Evolutionary conservation across 2,113 vertebrate species (phyloP).

Genomic region (Hiodon alosoides): DNA sequence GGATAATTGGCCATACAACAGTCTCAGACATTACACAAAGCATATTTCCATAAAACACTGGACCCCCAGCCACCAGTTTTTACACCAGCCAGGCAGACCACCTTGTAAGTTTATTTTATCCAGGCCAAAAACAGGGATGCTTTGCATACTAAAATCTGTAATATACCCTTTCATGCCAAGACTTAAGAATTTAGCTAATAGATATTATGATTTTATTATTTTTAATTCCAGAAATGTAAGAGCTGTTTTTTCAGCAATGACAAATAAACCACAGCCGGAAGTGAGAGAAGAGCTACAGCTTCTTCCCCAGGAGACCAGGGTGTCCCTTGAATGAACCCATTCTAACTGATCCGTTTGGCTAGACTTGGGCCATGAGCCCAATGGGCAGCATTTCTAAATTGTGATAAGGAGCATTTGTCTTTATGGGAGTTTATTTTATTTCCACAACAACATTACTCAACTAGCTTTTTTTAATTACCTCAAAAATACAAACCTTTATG

Average conservation of each 20-base stretch:
- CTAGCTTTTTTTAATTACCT: too few species aligned
- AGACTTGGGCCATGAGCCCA: neutral
- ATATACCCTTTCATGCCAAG: conserved; percentile 51
- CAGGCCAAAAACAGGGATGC: conserved; percentile 27
- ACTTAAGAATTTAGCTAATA: conserved; percentile 60
- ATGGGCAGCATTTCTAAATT: neutral
- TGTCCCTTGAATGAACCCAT: neutral
- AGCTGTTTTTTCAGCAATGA: conserved; percentile 38
- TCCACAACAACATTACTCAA: too few species aligned
- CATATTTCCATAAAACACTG: conserved; percentile 2
- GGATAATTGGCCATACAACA: conserved; percentile 19
- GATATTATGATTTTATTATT: conserved; percentile 54
- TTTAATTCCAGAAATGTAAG: conserved; percentile 24
- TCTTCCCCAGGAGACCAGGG: neutral
- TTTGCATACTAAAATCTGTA: conserved; percentile 50
- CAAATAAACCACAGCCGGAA: conserved; percentile 47
- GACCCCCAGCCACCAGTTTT: neutral
- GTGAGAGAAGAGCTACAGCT: neutral
- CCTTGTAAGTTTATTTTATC: conserved; percentile 28
- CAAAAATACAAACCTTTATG: too few species aligned
- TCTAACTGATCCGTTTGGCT: neutral
- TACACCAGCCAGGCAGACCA: conserved; percentile 4
- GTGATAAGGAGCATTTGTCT: neutral
- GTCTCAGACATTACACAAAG: neutral
- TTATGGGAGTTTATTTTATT: too few species aligned